phyloP scores from a whole-genome alignment of 2,797 vertebrate genomes.

The Cynopterus sphinx region DNA sequence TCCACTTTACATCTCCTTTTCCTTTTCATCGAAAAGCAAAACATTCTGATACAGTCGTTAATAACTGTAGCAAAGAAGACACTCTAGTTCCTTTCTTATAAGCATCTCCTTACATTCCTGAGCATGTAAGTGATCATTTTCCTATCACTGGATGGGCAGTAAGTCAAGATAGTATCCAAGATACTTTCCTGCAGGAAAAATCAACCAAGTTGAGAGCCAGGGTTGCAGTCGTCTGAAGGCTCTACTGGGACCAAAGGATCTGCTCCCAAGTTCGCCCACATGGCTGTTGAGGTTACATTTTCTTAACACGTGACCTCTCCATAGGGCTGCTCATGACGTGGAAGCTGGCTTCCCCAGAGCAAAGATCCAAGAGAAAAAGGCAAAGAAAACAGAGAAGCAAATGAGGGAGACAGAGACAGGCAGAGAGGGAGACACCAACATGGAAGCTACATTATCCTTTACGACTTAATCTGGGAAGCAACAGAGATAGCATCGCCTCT shows the following conservation, averaged over 20 bases:
- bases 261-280: not conserved
- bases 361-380: not conserved
- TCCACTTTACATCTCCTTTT: not conserved
- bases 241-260: rapidly evolving
- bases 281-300: not conserved
- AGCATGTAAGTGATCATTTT: too few relatives aligned
- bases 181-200: not conserved
- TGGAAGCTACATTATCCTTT: not conserved
- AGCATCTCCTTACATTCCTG: not conserved
- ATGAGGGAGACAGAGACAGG: not conserved
- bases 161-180: not conserved
- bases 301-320: not conserved
- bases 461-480: not conserved
- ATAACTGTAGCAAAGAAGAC: not conserved
- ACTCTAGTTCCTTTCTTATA: not conserved
- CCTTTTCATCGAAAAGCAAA: not conserved
- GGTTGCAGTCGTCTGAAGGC: not conserved
- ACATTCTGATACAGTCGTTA: not conserved
- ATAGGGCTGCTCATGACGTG: not conserved
- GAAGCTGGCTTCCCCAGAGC: not conserved
- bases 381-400: not conserved
- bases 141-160: not conserved
- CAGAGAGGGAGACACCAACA: not conserved
- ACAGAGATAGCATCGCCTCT: not conserved
- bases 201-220: not conserved